These are phyloP conservation scores for Rhincodon typus DNA, from an alignment of 2,797 vertebrate genomes.

Conservation along the genomic window DNA sequence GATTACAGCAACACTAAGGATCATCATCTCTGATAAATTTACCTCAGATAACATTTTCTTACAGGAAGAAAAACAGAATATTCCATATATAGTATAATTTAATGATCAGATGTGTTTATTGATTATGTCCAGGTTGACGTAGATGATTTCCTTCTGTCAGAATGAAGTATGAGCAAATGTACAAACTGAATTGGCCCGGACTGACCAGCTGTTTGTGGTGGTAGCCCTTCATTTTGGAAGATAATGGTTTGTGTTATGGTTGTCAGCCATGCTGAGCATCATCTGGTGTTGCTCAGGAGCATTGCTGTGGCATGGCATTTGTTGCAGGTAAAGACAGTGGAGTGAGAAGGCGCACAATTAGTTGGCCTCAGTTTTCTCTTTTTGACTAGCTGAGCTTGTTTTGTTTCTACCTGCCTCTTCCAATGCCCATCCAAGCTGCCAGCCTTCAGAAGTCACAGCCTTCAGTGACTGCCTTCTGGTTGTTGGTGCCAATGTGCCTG, in stretches of 20 bases:
- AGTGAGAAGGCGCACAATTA: not conserved
- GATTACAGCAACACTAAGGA: not conserved
- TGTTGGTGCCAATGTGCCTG: too few species aligned
- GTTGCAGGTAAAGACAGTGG: not conserved
- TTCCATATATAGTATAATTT: not conserved
- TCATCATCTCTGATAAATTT: not conserved
- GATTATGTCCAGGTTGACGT: not conserved
- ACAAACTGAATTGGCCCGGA: not conserved
- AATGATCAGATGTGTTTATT: not conserved
- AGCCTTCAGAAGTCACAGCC: too few species aligned
- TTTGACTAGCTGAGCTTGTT: too few species aligned
- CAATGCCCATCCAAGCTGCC: too few species aligned
- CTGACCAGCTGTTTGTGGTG: not conserved
- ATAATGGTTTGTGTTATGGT: too few species aligned
- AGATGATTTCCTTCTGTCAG: not conserved
- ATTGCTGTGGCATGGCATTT: not conserved
- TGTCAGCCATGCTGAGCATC: too few species aligned
- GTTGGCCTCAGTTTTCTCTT: not conserved
- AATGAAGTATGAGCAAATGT: not conserved
- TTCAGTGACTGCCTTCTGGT: too few species aligned
- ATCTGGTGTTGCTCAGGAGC: too few species aligned
- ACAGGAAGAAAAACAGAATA: not conserved
- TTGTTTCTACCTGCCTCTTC: too few species aligned
- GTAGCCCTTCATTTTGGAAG: not conserved
- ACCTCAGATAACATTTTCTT: not conserved